These are phyloP conservation scores for Melieria crassipennis DNA, from an alignment of 2,888 invertebrate species.

Conservation along the genomic window DNA sequence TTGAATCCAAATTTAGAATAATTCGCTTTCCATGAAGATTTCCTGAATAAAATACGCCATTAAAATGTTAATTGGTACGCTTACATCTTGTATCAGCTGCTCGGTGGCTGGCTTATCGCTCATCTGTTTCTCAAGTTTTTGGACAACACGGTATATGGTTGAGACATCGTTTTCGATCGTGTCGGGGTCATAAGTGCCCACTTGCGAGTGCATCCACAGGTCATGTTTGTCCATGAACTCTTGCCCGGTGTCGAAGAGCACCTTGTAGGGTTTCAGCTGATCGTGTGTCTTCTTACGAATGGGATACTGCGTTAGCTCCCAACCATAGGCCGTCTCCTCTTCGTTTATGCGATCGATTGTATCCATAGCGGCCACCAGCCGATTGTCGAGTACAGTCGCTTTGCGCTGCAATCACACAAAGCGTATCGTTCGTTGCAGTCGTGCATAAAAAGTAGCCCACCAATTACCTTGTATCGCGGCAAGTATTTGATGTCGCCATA, in stretches of 20 bases:
- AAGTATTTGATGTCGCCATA: conserved; percentile 89
- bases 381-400: conserved; percentile 79
- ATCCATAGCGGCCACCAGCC: conserved; percentile 74
- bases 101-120: conserved; percentile 78
- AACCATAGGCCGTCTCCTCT: conserved; percentile 89
- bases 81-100: conserved; percentile 74
- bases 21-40: too few species aligned
- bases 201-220: conserved; percentile 85
- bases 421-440: background rate
- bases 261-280: conserved; percentile 84
- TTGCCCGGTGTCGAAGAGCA: conserved; percentile 87
- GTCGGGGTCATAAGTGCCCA: conserved; percentile 88
- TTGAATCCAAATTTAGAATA: too few species aligned
- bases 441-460: background rate
- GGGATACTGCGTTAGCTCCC: conserved; percentile 89
- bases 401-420: conserved; percentile 65
- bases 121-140: conserved; percentile 89
- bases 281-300: conserved; percentile 82
- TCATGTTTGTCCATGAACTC: conserved; percentile 86
- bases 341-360: conserved; percentile 89
- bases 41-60: too few species aligned
- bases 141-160: conserved; percentile 72
- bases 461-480: conserved; percentile 75
- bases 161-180: conserved; percentile 75
- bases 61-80: background rate